Evolutionary conservation across 2,113 vertebrate species (phyloP).

Genomic region (Apteryx owenii): DNA sequence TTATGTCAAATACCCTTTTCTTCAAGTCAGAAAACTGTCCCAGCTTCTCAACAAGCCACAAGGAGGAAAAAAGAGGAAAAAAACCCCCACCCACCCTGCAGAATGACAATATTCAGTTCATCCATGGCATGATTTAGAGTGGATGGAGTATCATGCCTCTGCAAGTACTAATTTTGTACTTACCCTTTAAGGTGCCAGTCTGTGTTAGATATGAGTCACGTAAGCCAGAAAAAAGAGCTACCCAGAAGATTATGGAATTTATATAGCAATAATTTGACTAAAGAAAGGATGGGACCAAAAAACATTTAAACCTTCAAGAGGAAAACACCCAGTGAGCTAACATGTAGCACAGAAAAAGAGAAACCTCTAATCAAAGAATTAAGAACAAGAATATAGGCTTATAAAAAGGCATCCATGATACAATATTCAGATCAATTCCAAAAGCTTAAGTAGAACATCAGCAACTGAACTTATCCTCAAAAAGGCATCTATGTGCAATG

Average conservation of each 20-base stretch:
- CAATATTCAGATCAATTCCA: not conserved
- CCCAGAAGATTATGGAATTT: not conserved
- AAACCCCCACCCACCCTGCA: not conserved
- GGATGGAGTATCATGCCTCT: not conserved
- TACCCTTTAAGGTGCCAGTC: not conserved
- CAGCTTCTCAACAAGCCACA: not conserved
- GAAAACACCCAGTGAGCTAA: not conserved
- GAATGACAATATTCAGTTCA: fast-evolving
- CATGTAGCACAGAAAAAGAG: not conserved
- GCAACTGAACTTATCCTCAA: not conserved
- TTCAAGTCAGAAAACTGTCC: not conserved
- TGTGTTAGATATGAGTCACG: not conserved
- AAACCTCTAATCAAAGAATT: not conserved
- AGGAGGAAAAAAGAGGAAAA: fast-evolving
- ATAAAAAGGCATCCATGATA: not conserved
- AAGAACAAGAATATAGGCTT: not conserved
- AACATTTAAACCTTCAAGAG: not conserved
- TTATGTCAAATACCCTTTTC: not conserved
- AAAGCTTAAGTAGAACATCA: not conserved
- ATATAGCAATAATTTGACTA: not conserved
- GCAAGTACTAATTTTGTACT: not conserved
- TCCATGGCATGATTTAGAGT: fast-evolving
- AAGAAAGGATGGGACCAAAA: not conserved
- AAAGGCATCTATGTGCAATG: fast-evolving
- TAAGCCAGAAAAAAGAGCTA: not conserved